These are phyloP conservation scores for Capitella teleta DNA, from an alignment of 1,140 invertebrate species.

Conservation along the genomic window DNA sequence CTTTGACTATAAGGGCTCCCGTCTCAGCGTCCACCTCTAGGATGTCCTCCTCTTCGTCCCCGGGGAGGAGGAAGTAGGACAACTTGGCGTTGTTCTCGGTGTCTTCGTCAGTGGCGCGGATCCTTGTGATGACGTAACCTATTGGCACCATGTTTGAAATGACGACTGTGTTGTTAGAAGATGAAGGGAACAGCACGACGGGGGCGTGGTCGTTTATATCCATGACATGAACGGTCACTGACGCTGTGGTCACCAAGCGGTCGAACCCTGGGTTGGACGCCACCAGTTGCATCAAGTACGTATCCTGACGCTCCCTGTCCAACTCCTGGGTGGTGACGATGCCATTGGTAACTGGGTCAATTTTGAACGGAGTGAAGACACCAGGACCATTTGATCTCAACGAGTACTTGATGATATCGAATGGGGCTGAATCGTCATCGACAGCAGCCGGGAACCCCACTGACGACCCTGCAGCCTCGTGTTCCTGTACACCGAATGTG, in stretches of 20 bases:
- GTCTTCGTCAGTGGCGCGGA: background rate
- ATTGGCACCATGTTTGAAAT: constrained; percentile 19
- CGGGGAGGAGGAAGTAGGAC: no score
- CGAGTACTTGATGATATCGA: constrained; percentile 2
- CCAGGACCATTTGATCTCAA: background rate
- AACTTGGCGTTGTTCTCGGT: background rate
- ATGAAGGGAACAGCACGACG: constrained; percentile 2
- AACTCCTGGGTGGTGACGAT: background rate
- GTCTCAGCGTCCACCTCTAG: background rate
- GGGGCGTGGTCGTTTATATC: constrained; percentile 86
- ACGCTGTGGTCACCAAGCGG: constrained; percentile 72
- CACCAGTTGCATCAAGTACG: constrained; percentile 4
- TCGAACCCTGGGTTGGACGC: constrained; percentile 83
- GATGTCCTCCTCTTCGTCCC: no score
- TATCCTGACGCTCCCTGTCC: constrained; percentile 4
- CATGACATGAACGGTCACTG: constrained; percentile 61
- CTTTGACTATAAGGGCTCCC: background rate
- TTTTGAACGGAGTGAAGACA: background rate
- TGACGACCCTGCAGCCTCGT: background rate
- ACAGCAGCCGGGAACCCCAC: constrained; percentile 2
- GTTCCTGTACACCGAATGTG: constrained; percentile 11
- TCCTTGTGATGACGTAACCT: constrained; percentile 10
- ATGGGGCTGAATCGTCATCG: constrained; percentile 4
- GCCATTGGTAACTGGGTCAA: background rate
- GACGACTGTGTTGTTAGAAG: constrained; percentile 11